Percentiles rank a stretch among this genome's conserved stretches.
Evolutionary conservation across 53 echinoderm and acorn worm genomes (phyloP).

Genomic region (Paracentrotus lividus): DNA sequence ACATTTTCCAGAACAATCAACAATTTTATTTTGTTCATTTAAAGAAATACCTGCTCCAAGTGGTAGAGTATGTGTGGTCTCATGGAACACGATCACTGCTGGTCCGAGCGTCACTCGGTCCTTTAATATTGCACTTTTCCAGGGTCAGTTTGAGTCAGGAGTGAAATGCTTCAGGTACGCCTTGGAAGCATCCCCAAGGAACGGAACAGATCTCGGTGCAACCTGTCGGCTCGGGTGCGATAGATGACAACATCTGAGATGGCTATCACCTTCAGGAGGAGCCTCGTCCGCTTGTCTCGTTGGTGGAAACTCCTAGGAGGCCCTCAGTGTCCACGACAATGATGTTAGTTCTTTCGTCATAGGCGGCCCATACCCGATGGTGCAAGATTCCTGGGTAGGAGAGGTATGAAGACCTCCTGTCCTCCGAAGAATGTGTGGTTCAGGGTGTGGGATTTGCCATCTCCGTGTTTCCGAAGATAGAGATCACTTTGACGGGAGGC

Average conservation of each 20-base stretch:
- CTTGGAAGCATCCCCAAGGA: constrained; percentile 92
- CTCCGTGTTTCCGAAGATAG: constrained; percentile 99
- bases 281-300: constrained; percentile 91
- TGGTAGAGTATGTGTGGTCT: constrained; percentile 90
- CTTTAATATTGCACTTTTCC: constrained; percentile 78
- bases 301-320: constrained; percentile 86
- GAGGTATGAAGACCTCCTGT: constrained; percentile 91
- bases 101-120: constrained; percentile 89
- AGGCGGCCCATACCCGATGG: constrained; percentile 97
- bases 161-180: constrained; percentile 89
- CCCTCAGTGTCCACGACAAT: constrained; percentile 93
- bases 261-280: constrained; percentile 93
- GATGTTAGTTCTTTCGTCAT: constrained; percentile 79
- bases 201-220: constrained; percentile 91
- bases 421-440: constrained; percentile 96
- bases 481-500: constrained; percentile 86
- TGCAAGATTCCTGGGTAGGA: constrained; percentile 92
- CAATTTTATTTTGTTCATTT: neutral
- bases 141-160: constrained; percentile 80
- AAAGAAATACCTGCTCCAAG: constrained; percentile 81
- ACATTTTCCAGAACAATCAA: neutral
- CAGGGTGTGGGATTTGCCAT: constrained; percentile 95
- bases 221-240: constrained; percentile 92
- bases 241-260: constrained; percentile 96
- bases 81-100: constrained; percentile 95